Base-by-base conservation (phyloP, 2,888 invertebrate genomes). In the Acleris cristana region DNA sequence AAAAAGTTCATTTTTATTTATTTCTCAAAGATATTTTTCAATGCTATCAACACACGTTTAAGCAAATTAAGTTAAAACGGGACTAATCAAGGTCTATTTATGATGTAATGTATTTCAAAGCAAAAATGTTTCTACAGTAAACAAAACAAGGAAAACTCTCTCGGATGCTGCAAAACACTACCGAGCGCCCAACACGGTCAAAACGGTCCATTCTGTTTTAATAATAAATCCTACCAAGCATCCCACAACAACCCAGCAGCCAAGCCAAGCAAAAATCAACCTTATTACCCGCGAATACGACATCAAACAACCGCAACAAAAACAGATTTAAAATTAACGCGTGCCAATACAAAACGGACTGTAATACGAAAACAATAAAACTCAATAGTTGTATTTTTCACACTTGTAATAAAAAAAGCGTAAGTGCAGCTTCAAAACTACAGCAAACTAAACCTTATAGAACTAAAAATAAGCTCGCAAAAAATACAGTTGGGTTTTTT, bases 301-400 rank as follows among this genome's bases (percentile, higher is more conserved):
- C 56, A 48, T 56, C 65, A 65, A 65, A 48, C 12, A 61, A 67
- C 61, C 58, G 65, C 68, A 67, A 18, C 48, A 59, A 19, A 66
- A 54, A 66, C 61, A 67, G 21, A 48, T 54, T 67, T 49, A 48
- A 67, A 67, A 62, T 57, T 58, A 56, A 62, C 52, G 26, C 40
- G 18, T 21, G 64, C 58, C 59, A n/a, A 62, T 54, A 54, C 49
- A 75, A 72, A 72, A 60, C 30, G 61, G 44, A 69, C 73, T 62
- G 63, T 70, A 73, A 57, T 2, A 0, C 44, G 7, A 8, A 62
- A 16, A 53, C 16, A 49, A 71, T 74, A 74, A 70, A 70, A 70
- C 56, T 65, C 58, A 72, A 64, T 61, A 60, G 48, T 44, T 57
- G 65, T 57, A 52, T 68, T 69, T 65, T 51, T 62, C 71, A 78